Conservation (phyloP, 2,888 invertebrate species). For the Ectemnius lituratus region DNA sequence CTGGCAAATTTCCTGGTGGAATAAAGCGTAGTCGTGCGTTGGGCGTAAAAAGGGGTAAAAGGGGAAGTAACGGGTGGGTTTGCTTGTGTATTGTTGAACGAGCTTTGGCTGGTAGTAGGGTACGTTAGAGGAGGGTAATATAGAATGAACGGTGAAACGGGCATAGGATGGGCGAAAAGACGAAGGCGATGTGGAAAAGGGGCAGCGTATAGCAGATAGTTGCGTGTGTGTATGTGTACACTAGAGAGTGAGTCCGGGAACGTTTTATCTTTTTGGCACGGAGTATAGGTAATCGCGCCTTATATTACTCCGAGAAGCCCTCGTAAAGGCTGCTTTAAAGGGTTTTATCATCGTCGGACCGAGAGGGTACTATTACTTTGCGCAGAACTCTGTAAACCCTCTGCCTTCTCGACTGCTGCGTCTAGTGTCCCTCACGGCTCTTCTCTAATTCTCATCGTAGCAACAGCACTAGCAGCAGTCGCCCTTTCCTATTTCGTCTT, state of each 20-base stretch:
- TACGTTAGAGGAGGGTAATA: constrained; percentile 19
- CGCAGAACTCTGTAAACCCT: constrained; percentile 26
- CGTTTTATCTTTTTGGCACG: constrained; percentile 53
- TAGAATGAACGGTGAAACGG: constrained; percentile 38
- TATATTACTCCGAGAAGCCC: constrained; percentile 58
- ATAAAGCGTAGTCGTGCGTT: too few relatives aligned
- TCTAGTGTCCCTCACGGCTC: neutral
- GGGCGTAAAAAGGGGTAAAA: too few relatives aligned
- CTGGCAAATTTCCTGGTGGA: too few relatives aligned
- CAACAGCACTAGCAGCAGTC: too few relatives aligned
- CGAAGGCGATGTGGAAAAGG: constrained; percentile 11
- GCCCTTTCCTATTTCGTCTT: neutral
- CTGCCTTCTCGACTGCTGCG: constrained; percentile 15
- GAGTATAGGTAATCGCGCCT: constrained; percentile 59
- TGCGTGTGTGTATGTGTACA: constrained; percentile 30
- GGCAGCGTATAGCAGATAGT: neutral
- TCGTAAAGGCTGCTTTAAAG: constrained; percentile 62
- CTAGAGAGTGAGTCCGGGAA: neutral
- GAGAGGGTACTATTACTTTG: constrained; percentile 58
- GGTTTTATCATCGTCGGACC: constrained; percentile 58
- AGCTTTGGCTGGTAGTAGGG: constrained; percentile 26
- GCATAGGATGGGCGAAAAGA: constrained; percentile 16
- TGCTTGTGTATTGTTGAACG: constrained; percentile 20
- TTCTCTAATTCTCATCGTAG: neutral
- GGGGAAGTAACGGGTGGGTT: too few relatives aligned